These are phyloP conservation scores for Alouatta palliata DNA, from an alignment of 2,113 vertebrate species.

Conservation along the genomic window DNA sequence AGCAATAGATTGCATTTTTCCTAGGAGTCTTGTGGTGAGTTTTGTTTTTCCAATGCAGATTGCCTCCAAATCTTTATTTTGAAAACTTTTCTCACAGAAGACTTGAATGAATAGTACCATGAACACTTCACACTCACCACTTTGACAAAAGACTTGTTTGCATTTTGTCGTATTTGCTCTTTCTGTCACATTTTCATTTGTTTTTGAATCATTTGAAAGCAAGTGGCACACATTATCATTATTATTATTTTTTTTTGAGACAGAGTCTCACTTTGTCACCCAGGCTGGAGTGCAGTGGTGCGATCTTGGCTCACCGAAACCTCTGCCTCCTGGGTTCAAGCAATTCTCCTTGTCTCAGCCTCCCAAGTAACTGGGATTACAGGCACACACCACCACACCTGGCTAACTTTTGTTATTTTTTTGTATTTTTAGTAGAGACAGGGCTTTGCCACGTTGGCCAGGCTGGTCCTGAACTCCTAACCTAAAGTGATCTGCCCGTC, in stretches of 20 bases:
- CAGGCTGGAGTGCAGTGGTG: not conserved
- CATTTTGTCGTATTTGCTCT: too few relatives aligned
- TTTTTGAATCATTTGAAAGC: not conserved
- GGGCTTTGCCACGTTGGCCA: too few relatives aligned
- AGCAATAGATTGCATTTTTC: not conserved
- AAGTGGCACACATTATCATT: fast-evolving
- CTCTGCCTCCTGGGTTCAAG: not conserved
- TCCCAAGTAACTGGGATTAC: not conserved
- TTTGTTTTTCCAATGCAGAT: not conserved
- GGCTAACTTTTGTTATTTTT: too few relatives aligned
- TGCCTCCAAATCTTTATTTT: not conserved
- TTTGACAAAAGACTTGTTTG: not conserved
- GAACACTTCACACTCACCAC: not conserved
- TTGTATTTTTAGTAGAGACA: too few relatives aligned
- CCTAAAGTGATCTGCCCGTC: too few relatives aligned
- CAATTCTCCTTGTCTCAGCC: not conserved
- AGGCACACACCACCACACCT: too few relatives aligned
- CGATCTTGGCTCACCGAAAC: not conserved
- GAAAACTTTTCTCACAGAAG: not conserved
- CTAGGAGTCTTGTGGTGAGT: not conserved
- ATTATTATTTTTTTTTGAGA: not conserved
- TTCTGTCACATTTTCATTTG: not conserved
- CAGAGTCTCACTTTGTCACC: not conserved
- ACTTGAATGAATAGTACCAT: not conserved
- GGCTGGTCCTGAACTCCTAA: too few relatives aligned